Conservation (phyloP, 2,113 vertebrate genomes). For the Kryptolebias marmoratus region DNA sequence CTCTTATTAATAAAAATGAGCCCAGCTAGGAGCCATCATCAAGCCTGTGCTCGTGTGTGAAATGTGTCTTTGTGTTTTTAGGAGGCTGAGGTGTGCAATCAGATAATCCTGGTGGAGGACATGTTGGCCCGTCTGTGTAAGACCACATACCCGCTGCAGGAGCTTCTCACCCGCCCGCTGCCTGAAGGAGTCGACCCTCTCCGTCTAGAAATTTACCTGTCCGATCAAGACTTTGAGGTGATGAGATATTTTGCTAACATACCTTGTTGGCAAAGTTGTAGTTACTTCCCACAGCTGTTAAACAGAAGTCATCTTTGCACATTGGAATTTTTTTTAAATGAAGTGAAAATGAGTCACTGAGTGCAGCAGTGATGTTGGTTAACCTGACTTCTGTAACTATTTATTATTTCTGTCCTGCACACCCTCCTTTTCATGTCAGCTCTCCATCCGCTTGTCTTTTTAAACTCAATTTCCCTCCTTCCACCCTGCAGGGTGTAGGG, state of each 20-base stretch:
- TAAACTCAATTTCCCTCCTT: slow-evolving; percentile 48
- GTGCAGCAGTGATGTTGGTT: too few species aligned
- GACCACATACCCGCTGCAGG: slow-evolving; percentile 88
- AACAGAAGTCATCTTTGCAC: too few species aligned
- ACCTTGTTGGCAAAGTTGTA: too few species aligned
- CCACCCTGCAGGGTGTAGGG: slow-evolving; percentile 74
- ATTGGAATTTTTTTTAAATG: too few species aligned
- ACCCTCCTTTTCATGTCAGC: not conserved
- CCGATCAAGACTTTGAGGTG: slow-evolving; percentile 94
- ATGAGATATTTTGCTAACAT: too few species aligned
- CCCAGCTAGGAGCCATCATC: too few species aligned
- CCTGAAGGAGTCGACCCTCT: slow-evolving; percentile 96
- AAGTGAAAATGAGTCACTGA: too few species aligned
- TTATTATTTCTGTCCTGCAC: too few species aligned
- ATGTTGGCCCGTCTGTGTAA: slow-evolving; percentile 92
- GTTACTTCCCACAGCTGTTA: too few species aligned
- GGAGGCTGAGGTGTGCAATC: slow-evolving; percentile 94
- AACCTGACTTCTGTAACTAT: too few species aligned
- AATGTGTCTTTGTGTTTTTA: slow-evolving; percentile 47
- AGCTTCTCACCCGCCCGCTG: slow-evolving; percentile 89
- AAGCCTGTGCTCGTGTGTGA: too few species aligned
- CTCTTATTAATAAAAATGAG: too few species aligned
- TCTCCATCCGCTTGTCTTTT: slow-evolving; percentile 13
- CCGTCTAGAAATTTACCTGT: slow-evolving; percentile 95
- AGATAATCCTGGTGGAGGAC: slow-evolving; percentile 97